phyloP scores from a whole-genome alignment of 2,113 vertebrate genomes.

The Hippocampus zosterae region DNA sequence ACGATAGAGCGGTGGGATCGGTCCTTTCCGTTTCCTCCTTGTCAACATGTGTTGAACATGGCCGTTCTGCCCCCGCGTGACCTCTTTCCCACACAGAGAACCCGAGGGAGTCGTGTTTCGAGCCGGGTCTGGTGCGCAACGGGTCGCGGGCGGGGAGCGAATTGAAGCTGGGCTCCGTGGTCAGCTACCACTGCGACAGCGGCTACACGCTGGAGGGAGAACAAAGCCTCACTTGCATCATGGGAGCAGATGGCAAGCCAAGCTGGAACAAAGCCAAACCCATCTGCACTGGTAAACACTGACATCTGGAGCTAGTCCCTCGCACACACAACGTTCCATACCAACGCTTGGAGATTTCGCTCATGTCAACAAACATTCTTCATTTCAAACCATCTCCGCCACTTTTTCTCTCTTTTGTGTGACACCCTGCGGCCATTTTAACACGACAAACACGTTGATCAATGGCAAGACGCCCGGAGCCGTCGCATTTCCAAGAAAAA shows the following conservation, averaged over 20 bases:
- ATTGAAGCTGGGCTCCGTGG: constrained; percentile 86
- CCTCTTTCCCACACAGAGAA: constrained; percentile 79
- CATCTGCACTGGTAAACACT: constrained; percentile 84
- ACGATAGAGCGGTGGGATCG: constrained; percentile 8
- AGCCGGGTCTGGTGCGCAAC: constrained; percentile 86
- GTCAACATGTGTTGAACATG: constrained; percentile 22
- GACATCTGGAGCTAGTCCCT: constrained; percentile 46
- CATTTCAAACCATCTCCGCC: too few relatives aligned
- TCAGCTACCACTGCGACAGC: constrained; percentile 90
- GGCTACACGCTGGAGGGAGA: constrained; percentile 89
- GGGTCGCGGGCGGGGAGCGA: constrained; percentile 85
- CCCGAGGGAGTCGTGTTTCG: constrained; percentile 96
- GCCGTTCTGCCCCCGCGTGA: constrained; percentile 13
- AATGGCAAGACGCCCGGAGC: too few relatives aligned
- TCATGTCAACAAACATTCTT: constrained; percentile 28
- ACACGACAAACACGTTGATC: too few relatives aligned
- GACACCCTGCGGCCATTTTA: too few relatives aligned
- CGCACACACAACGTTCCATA: constrained; percentile 33
- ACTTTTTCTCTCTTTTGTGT: too few relatives aligned
- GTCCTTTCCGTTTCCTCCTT: constrained; percentile 14
- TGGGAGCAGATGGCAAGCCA: constrained; percentile 89
- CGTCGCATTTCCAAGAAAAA: too few relatives aligned
- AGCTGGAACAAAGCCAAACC: constrained; percentile 89
- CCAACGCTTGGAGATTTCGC: constrained; percentile 32
- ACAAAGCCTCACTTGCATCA: constrained; percentile 85